Percentiles rank a stretch among this genome's conserved stretches.
Conservation (phyloP, 2,888 invertebrate genomes). For the Podotricha telesiphe region DNA sequence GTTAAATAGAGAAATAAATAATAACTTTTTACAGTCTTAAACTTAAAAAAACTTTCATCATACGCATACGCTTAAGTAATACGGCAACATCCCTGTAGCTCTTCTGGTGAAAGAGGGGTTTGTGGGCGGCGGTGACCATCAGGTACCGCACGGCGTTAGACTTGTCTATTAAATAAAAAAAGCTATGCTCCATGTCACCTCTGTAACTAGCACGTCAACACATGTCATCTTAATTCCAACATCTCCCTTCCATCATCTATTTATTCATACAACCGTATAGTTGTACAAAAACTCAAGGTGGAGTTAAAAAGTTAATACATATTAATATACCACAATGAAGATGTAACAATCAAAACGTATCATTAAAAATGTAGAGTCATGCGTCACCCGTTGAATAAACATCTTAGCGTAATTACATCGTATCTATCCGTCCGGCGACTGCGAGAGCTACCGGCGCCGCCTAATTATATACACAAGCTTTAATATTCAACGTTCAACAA, state of each 20-base stretch:
- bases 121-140: too few relatives aligned
- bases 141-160: too few relatives aligned
- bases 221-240: not conserved
- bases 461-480: slow-evolving; percentile 40
- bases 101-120: too few relatives aligned
- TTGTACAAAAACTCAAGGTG: slow-evolving; percentile 1
- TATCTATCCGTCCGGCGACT: slow-evolving; percentile 24
- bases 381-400: slow-evolving; percentile 29
- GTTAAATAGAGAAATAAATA: too few relatives aligned
- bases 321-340: slow-evolving; percentile 25
- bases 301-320: slow-evolving; percentile 9
- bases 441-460: slow-evolving; percentile 33
- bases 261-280: not conserved
- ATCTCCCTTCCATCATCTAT: not conserved
- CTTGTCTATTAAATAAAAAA: too few relatives aligned
- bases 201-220: not conserved
- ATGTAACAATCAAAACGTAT: slow-evolving; percentile 21
- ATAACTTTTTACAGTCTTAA: too few relatives aligned
- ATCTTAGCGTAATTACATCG: slow-evolving; percentile 21
- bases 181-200: not conserved
- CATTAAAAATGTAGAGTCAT: slow-evolving; percentile 26
- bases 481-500: slow-evolving; percentile 40
- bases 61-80: too few relatives aligned
- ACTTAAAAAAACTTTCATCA: too few relatives aligned
- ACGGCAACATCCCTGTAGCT: too few relatives aligned